Conservation (phyloP, 2,113 vertebrate genomes). For the Cnemophilus loriae region DNA sequence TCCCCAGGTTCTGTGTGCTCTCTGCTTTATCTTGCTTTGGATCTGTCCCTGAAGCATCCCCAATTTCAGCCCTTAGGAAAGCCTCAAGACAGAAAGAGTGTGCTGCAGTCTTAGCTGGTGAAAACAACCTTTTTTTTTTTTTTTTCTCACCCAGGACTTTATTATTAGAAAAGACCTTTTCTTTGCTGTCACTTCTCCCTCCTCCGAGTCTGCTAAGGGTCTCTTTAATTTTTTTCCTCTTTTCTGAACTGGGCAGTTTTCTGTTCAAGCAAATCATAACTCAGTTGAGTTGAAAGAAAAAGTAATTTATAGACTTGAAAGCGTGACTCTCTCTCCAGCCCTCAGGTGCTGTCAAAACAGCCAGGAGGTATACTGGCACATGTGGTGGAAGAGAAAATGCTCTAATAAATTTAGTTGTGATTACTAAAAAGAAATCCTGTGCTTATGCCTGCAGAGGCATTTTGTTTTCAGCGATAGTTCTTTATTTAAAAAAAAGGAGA, state of each 20-base stretch:
- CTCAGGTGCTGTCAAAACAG: neutral
- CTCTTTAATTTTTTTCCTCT: neutral
- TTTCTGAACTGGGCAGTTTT: neutral
- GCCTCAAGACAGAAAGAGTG: neutral
- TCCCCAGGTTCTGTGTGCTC: too few relatives aligned
- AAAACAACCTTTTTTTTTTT: neutral
- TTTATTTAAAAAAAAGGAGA: neutral
- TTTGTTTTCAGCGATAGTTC: neutral
- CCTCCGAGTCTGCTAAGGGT: neutral
- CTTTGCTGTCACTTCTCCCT: neutral
- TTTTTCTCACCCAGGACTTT: fast-evolving
- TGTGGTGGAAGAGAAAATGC: neutral
- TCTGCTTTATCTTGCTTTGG: neutral
- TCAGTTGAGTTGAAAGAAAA: neutral
- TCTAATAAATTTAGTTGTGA: neutral
- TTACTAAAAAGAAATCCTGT: neutral
- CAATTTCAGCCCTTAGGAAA: neutral
- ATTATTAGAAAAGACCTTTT: neutral
- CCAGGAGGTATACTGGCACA: neutral
- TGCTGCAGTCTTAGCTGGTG: neutral
- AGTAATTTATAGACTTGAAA: neutral
- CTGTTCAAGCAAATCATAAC: neutral
- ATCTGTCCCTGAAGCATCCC: neutral
- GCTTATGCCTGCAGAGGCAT: neutral
- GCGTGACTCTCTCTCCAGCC: neutral